Evolutionary conservation across 2,113 vertebrate genomes (phyloP).

Genomic region (Grus americana): DNA sequence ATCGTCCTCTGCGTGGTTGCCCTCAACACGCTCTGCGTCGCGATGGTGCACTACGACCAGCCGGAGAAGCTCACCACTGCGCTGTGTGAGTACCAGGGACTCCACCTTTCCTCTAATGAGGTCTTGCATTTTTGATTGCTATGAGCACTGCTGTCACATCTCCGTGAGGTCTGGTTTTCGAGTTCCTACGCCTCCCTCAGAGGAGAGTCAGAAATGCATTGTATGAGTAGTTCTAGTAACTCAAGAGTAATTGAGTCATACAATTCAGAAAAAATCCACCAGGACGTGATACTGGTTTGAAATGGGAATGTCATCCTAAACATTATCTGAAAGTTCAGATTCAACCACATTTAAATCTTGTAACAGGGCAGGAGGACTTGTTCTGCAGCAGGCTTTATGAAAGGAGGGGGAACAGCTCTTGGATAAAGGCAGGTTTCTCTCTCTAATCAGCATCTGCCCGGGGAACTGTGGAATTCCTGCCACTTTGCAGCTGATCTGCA

Average conservation of each 20-base stretch:
- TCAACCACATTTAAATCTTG: not conserved
- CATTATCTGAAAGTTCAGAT: not conserved
- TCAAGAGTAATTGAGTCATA: not conserved
- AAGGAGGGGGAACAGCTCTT: not conserved
- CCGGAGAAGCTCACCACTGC: constrained; percentile 90
- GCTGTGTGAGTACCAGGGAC: constrained; percentile 80
- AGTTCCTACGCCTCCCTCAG: too few species aligned
- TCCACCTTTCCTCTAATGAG: not conserved
- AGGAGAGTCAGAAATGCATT: not conserved
- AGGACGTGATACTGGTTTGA: not conserved
- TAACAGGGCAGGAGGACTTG: not conserved
- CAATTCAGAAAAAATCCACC: not conserved
- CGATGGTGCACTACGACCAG: constrained; percentile 96
- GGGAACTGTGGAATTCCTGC: not conserved
- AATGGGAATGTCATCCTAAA: not conserved
- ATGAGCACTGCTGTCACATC: not conserved
- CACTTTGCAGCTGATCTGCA: not conserved
- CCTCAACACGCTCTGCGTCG: constrained; percentile 93
- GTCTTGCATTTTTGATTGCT: not conserved
- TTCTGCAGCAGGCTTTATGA: not conserved
- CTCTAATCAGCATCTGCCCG: not conserved
- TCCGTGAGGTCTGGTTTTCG: not conserved
- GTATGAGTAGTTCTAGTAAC: not conserved
- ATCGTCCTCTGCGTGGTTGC: constrained; percentile 91
- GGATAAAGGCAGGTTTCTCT: not conserved